These are phyloP conservation scores for Amblyjoppa fuscipennis DNA, from an alignment of 2,888 invertebrate genomes.

Conservation along the genomic window DNA sequence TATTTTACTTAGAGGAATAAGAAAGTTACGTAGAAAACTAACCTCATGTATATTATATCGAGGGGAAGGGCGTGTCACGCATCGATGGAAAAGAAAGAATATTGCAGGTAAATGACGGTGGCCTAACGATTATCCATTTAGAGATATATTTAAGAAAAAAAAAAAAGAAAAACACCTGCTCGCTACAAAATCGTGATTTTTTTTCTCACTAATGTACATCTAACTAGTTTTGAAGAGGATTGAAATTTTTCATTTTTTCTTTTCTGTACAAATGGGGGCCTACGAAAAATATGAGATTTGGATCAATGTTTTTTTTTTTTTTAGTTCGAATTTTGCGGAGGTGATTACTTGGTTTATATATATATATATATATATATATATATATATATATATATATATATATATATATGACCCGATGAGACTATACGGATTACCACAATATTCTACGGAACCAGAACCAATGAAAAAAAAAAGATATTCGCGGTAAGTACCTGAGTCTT, in stretches of 20 bases:
- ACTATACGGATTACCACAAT: slow-evolving; percentile 66
- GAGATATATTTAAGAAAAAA: slow-evolving; percentile 45
- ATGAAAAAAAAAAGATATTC: slow-evolving; percentile 76
- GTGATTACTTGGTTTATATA: not conserved
- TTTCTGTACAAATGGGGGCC: not conserved
- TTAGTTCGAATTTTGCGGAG: not conserved
- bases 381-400: not conserved
- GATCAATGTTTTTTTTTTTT: not conserved
- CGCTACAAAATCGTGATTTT: slow-evolving; percentile 28
- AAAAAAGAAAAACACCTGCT: slow-evolving; percentile 45
- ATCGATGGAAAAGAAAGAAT: slow-evolving; percentile 68
- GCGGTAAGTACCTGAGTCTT: slow-evolving; percentile 86
- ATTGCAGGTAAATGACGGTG: slow-evolving; percentile 63
- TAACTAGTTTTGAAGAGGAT: not conserved
- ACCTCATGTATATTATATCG: slow-evolving; percentile 81
- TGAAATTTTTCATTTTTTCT: not conserved
- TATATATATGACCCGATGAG: not conserved
- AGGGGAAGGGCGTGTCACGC: slow-evolving; percentile 71
- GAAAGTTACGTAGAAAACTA: slow-evolving; percentile 85
- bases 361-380: not conserved
- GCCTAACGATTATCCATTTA: slow-evolving; percentile 43
- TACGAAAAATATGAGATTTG: not conserved
- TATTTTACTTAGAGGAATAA: slow-evolving; percentile 81
- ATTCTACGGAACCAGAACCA: slow-evolving; percentile 83
- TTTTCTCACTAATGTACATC: slow-evolving; percentile 26